These are phyloP conservation scores for Holothuria leucospilota DNA, from an alignment of 53 echinoderm and acorn worm species.

Conservation along the genomic window DNA sequence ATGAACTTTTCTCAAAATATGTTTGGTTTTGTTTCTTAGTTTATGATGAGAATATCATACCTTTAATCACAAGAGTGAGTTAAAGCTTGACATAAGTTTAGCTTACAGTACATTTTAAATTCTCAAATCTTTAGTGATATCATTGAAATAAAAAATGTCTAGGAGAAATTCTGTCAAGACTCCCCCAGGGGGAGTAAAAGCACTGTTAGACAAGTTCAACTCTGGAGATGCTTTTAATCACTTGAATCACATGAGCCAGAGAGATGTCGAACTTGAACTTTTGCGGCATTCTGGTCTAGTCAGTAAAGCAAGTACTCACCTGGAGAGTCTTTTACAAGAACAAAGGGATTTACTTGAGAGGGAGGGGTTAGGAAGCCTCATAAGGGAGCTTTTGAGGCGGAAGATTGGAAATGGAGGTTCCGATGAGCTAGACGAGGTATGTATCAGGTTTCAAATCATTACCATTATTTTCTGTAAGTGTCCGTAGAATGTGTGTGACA, in stretches of 20 bases:
- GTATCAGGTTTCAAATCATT: too few relatives aligned
- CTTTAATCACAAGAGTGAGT: too few relatives aligned
- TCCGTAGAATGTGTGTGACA: too few relatives aligned
- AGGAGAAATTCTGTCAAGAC: background rate
- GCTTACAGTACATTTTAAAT: too few relatives aligned
- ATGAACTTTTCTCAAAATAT: too few relatives aligned
- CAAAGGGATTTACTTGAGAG: conserved; percentile 27
- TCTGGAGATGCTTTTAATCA: conserved; percentile 7
- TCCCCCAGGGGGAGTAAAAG: conserved; percentile 17
- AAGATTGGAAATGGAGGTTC: background rate
- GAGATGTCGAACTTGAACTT: conserved; percentile 5
- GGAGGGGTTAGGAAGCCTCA: conserved; percentile 31
- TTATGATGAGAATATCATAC: too few relatives aligned
- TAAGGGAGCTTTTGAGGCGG: conserved; percentile 19
- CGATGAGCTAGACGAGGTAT: too few relatives aligned
- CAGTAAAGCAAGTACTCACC: conserved; percentile 19
- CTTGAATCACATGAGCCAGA: background rate
- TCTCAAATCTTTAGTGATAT: too few relatives aligned
- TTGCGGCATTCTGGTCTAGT: conserved; percentile 22
- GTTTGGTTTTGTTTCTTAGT: too few relatives aligned
- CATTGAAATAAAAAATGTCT: background rate
- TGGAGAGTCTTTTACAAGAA: conserved; percentile 26
- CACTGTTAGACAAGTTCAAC: conserved; percentile 13
- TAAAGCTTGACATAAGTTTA: too few relatives aligned
- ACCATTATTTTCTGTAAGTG: too few relatives aligned